Conservation (phyloP, 2,888 invertebrate species). For the Argyresthia albistria region DNA sequence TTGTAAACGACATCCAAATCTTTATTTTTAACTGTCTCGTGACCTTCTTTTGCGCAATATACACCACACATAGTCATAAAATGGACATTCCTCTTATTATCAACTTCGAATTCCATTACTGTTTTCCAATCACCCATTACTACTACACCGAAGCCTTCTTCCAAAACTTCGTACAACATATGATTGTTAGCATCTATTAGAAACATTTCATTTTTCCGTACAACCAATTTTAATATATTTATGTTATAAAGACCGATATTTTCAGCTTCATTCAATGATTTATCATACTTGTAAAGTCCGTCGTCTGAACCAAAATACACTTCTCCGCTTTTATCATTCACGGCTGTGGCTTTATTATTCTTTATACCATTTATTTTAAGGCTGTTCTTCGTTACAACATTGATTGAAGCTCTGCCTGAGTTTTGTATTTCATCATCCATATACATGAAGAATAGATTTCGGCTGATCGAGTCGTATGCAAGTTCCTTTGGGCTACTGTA, state of each 20-base stretch:
- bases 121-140: constrained; percentile 36
- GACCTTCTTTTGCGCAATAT: constrained; percentile 35
- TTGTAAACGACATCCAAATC: constrained; percentile 13
- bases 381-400: constrained; percentile 40
- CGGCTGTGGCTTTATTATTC: constrained; percentile 51
- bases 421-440: constrained; percentile 52
- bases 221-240: constrained; percentile 47
- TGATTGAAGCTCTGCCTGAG: constrained; percentile 47
- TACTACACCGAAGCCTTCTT: constrained; percentile 27
- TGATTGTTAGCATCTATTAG: constrained; percentile 52
- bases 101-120: constrained; percentile 51
- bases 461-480: constrained; percentile 48
- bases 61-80: constrained; percentile 52
- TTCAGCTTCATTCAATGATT: constrained; percentile 30
- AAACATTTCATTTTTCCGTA: constrained; percentile 51
- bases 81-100: constrained; percentile 42
- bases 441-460: constrained; percentile 57
- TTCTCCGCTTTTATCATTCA: constrained; percentile 43
- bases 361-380: constrained; percentile 41
- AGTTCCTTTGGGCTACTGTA: constrained; percentile 44
- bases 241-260: constrained; percentile 52
- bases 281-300: constrained; percentile 51
- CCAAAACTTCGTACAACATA: constrained; percentile 46
- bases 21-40: constrained; percentile 39
- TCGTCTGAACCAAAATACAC: constrained; percentile 58